Base-by-base conservation (phyloP, 2,888 invertebrate genomes). In the Yponomeuta evonymella region DNA sequence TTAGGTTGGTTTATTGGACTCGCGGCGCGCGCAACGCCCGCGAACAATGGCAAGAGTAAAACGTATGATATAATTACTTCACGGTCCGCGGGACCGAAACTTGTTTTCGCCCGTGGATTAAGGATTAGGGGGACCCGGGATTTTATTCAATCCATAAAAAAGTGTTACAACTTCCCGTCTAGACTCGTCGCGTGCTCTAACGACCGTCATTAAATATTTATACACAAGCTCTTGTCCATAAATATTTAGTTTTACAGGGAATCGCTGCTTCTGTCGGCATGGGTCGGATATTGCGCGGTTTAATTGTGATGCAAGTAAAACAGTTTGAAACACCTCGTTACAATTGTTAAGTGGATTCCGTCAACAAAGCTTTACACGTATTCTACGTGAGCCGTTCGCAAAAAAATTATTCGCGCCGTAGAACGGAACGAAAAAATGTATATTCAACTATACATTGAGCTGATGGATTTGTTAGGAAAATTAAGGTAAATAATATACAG, bases 101-200 rank as follows among this genome's bases (percentile, higher is more conserved):
- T 12, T 36, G 58, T 33, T 58, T 58, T 70, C 12, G n/a, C 15
- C 36, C 33, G 66, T 15, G 65, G 15, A 71, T 71, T 71, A 68
- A 15, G 73, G 74, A 74, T 75, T 72, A 75, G 70, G 70, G 36
- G 74, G 73, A 75, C 75, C 75, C 74, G 76, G 73, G 82, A 83
- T 84, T 80, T 78, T 76, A 80, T 81, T 82, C 76, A 78, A 78
- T 73, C 79, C 77, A 83, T 82, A 82, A 83, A 83, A 85, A 83
- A 75, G 74, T 77, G 79, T 82, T 81, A 83, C 78, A 75, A 81
- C 81, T 84, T 85, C 87, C 88, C 80, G 88, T 85, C 87, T 86
- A 87, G 88, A 86, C 87, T 76, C 78, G 77, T 84, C 82, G 84
- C 83, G 86, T 82, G 82, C 80, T 74, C 81, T 82, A 81, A 82